Evolutionary conservation across 2,113 vertebrate genomes (phyloP), one percentile per base, ranked within the genome.

Genomic region (Myrmecophaga tridactyla): DNA sequence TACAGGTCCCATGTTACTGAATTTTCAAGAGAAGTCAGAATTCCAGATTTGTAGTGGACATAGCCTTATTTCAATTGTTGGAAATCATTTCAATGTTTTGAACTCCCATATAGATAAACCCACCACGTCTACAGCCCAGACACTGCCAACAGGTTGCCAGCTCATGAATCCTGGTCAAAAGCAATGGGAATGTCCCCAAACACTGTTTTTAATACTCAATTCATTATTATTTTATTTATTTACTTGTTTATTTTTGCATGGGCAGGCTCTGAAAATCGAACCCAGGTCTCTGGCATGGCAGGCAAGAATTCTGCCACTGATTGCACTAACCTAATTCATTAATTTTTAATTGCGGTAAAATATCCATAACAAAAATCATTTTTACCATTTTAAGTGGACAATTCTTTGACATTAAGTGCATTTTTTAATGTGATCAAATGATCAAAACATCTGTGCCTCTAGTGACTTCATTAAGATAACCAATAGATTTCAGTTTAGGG

Each of bases 11-110:
- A 0, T 56, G 36, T 56, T 75, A 41, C 6, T 29, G 36, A 65
- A 90, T 86, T 92, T 70, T 72, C 25, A 62, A 89, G 36, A 63
- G 41, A 87, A 93, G 43, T 81, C 63, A 70, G 69, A 72, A 89
- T 76, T 46, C 10, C 46, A 89, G 2, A 93, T 23, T 72, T 58
- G 87, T 70, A 43, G 27, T 82, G 34, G n/a, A 88, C 85, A 73
- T 69, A 15, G 13, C 46, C 20, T 92, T 69, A 77, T 83, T 83
- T 73, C 73, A 77, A 82, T n/a, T 75, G 20, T n/a, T 78, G 31
- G 63, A 63, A 92, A 89, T 15, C n/a, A 89, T 60, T 86, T 80
- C 43, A 77, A 27, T 23, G 31, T 67, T 87, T 77, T 83, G 39
- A 72, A 82, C 20, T 86, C 13, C 21, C 48, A 43, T 7, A 21